Conservation (phyloP, 2,797 vertebrate genomes). For the Sebastes steindachneri region DNA sequence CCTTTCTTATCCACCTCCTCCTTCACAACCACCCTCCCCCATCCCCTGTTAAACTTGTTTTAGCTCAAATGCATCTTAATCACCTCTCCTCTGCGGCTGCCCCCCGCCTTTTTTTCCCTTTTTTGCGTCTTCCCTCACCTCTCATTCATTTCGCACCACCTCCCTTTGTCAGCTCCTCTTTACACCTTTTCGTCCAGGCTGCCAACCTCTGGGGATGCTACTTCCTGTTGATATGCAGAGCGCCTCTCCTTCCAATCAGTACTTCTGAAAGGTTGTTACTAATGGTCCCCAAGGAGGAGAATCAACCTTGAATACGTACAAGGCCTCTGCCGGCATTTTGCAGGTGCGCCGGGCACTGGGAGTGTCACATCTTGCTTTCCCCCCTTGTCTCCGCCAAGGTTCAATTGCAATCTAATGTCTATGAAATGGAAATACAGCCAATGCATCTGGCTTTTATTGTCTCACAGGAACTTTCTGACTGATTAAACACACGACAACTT, state of each 20-base stretch:
- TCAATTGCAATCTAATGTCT: constrained; percentile 58
- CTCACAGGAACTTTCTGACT: constrained; percentile 40
- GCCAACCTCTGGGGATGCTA: constrained; percentile 64
- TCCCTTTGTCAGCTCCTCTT: constrained; percentile 49
- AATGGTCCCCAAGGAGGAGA: constrained; percentile 79
- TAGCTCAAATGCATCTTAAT: constrained; percentile 69
- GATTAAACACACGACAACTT: constrained; percentile 45
- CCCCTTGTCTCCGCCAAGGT: constrained; percentile 54
- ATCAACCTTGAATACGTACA: constrained; percentile 81
- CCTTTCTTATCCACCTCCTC: constrained; percentile 3
- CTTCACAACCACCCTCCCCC: background rate
- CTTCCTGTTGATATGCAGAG: constrained; percentile 84
- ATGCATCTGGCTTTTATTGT: constrained; percentile 54
- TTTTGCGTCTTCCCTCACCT: constrained; percentile 4
- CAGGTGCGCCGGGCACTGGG: constrained; percentile 53
- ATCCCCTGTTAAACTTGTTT: constrained; percentile 49
- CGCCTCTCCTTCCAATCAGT: constrained; percentile 82
- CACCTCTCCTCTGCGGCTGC: constrained; percentile 39
- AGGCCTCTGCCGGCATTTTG: constrained; percentile 48
- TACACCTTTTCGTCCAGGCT: constrained; percentile 63
- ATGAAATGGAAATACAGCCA: constrained; percentile 72
- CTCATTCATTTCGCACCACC: constrained; percentile 41
- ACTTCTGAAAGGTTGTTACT: constrained; percentile 85
- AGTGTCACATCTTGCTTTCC: constrained; percentile 66
- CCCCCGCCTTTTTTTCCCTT: background rate